Percentiles rank a stretch among this genome's conserved stretches.
Evolutionary conservation across 2,113 vertebrate genomes (phyloP).

Genomic region (Plestiodon gilberti): DNA sequence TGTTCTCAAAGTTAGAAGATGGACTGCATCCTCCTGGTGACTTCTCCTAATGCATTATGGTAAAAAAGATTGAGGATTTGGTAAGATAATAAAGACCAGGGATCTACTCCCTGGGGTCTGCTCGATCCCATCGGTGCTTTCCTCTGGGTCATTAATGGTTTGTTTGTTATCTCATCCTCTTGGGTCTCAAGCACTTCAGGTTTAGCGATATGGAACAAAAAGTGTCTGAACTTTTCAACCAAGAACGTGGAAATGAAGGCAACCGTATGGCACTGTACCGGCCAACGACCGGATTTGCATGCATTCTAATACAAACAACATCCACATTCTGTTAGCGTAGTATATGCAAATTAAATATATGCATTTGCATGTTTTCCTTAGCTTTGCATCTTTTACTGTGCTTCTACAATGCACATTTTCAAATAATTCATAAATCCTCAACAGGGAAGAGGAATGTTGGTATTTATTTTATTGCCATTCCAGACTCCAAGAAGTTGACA

Average conservation of each 20-base stretch:
- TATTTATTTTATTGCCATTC: too few relatives aligned
- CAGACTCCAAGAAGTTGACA: too few relatives aligned
- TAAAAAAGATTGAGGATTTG: neutral
- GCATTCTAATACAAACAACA: too few relatives aligned
- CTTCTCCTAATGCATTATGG: neutral
- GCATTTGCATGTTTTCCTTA: too few relatives aligned
- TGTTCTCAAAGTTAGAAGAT: neutral
- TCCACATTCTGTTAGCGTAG: too few relatives aligned
- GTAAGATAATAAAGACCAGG: neutral
- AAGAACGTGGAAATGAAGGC: neutral
- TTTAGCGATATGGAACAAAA: neutral
- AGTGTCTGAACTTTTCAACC: neutral
- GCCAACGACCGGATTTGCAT: too few relatives aligned
- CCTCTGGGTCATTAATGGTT: neutral
- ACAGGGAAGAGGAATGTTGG: too few relatives aligned
- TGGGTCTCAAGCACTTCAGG: neutral
- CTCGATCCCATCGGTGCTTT: neutral
- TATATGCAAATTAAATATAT: too few relatives aligned
- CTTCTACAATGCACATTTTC: too few relatives aligned
- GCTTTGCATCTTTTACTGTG: too few relatives aligned
- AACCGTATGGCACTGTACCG: too few relatives aligned
- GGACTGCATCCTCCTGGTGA: neutral
- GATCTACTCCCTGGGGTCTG: neutral
- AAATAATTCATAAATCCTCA: too few relatives aligned
- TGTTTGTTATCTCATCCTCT: neutral